These are phyloP conservation scores for Cotesia congregata DNA, from an alignment of 2,888 invertebrate species.

Conservation along the genomic window DNA sequence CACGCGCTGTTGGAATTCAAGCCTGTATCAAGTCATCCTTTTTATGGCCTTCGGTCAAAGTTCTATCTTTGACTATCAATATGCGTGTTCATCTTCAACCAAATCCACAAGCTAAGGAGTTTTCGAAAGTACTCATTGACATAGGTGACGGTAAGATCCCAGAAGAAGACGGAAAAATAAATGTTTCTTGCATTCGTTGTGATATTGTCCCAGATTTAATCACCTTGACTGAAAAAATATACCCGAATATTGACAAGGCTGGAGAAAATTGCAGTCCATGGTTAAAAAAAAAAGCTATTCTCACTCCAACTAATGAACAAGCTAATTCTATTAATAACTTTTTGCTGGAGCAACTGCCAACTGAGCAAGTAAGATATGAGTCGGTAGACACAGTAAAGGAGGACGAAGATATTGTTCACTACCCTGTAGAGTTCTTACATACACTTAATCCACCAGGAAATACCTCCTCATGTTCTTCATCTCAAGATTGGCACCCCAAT, in stretches of 20 bases:
- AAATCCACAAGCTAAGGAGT: too few relatives aligned
- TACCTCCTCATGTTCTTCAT: neutral
- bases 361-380: neutral
- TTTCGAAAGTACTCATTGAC: too few relatives aligned
- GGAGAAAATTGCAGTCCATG: neutral
- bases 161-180: too few relatives aligned
- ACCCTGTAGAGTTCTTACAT: neutral
- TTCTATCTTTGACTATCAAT: neutral
- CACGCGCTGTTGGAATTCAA: too few relatives aligned
- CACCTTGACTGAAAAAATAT: too few relatives aligned
- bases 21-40: too few relatives aligned
- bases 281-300: neutral
- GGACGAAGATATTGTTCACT: neutral
- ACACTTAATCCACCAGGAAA: neutral
- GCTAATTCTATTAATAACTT: neutral
- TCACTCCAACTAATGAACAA: neutral
- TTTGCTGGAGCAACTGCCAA: neutral
- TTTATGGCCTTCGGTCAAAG: too few relatives aligned
- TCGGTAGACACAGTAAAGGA: neutral
- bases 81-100: too few relatives aligned
- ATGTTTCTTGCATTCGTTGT: too few relatives aligned
- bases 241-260: too few relatives aligned
- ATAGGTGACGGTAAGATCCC: too few relatives aligned
- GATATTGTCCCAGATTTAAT: too few relatives aligned
- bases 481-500: neutral